Base-by-base conservation (phyloP, 1,140 invertebrate genomes). In the Microplitis demolitor region DNA sequence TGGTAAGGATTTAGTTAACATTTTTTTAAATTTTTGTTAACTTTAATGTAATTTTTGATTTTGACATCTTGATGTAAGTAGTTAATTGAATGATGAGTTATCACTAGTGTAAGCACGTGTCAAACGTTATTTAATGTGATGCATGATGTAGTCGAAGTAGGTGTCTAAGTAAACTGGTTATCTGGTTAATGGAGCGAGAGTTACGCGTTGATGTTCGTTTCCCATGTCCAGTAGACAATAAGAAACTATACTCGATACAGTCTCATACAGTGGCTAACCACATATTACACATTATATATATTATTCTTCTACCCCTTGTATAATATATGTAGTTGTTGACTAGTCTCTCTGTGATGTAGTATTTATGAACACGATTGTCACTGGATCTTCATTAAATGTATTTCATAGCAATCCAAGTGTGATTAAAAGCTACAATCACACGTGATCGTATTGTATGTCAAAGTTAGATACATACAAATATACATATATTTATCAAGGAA, bases 141-240 rank as follows among this genome's bases (percentile, higher is more conserved):
- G 24, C 56, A 58, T 58, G 77, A 77, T 74, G 50, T 66, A 71
- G 73, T 77, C 74, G 72, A 77, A 54, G 64, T 62, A 73, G 61
- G 33, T 64, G 62, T 64, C 14, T n/a, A 45, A 11, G 39, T 64
- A 64, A 50, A 64, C 66, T 80, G 63, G 72, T 83, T 83, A 83
- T 84, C 80, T 78, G 74, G 31, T 81, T 83, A 83, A 83, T 83
- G 81, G 80, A 78, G 79, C 75, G 80, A 76, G 66, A 79, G 77
- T 74, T 66, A 64, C 58, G 60, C 16, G 50, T 53, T 33, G 74
- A 78, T 81, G 82, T 68, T 81, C 82, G 66, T 74, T 83, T 84
- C 82, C 82, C 82, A 82, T 81, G 81, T 82, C 80, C 76, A 62
- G 31, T 51, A 63, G 58, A 74, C 75, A 73, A 74, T 71, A 74